phyloP scores from a whole-genome alignment of 2,888 invertebrate species.

The Cyclophora albipunctata region DNA sequence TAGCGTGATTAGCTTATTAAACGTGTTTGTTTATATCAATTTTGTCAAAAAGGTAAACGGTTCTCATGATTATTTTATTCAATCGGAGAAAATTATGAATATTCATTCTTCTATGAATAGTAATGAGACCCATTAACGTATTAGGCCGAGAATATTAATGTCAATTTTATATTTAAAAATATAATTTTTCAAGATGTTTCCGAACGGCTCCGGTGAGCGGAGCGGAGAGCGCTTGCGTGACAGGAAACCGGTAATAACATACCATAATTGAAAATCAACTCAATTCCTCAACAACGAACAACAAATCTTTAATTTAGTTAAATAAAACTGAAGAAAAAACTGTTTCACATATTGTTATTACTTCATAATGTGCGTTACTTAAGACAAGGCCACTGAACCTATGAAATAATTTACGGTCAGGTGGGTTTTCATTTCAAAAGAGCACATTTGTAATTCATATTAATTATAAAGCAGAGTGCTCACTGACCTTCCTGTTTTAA shows the following conservation, averaged over 20 bases:
- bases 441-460: constrained; percentile 63
- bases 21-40: constrained; percentile 13
- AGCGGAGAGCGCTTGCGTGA: too few relatives aligned
- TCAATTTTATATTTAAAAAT: background rate
- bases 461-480: constrained; percentile 64
- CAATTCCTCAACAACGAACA: background rate
- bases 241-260: background rate
- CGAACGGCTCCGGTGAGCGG: background rate
- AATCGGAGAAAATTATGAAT: constrained; percentile 16
- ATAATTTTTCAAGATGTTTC: background rate
- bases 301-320: constrained; percentile 12
- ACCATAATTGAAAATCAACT: background rate
- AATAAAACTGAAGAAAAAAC: constrained; percentile 16
- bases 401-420: constrained; percentile 69
- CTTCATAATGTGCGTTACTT: constrained; percentile 47
- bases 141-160: constrained; percentile 3
- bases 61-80: constrained; percentile 18
- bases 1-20: constrained; percentile 10
- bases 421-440: constrained; percentile 63
- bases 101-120: constrained; percentile 15
- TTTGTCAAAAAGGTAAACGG: constrained; percentile 8
- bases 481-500: constrained; percentile 72
- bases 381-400: constrained; percentile 62
- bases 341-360: constrained; percentile 39
- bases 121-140: constrained; percentile 17